Evolutionary conservation across 2,888 invertebrate species (phyloP).

Genomic region (Nesidiocoris tenuis): DNA sequence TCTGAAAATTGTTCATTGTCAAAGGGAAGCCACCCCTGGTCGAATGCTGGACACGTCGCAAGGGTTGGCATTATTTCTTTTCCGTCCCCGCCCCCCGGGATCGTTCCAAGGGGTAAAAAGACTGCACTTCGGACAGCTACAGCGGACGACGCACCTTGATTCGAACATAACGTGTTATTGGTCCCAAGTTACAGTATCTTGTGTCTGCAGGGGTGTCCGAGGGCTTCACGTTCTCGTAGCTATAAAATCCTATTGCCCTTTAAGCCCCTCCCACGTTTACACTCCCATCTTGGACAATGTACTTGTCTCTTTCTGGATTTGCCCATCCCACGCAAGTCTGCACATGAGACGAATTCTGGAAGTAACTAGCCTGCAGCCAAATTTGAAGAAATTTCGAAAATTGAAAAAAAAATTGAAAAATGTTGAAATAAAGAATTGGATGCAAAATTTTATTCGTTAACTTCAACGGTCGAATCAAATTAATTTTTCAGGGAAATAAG

Average conservation of each 20-base stretch:
- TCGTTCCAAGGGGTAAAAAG: not conserved
- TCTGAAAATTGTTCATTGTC: no score
- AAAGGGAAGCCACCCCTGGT: no score
- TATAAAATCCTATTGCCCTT: constrained; percentile 40
- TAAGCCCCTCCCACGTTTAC: constrained; percentile 35
- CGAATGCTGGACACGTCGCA: not conserved
- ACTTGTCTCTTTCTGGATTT: constrained; percentile 25
- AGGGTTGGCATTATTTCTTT: not conserved
- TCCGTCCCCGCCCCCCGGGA: not conserved
- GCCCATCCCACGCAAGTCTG: no score
- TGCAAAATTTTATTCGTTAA: no score
- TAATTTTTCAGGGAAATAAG: no score
- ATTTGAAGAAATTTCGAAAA: no score
- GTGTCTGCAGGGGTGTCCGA: not conserved
- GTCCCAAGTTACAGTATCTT: constrained; percentile 8
- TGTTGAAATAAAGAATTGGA: no score
- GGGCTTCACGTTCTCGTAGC: not conserved
- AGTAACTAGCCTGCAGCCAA: no score
- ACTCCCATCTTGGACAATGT: constrained; percentile 42
- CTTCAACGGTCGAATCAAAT: no score
- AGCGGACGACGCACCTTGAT: constrained; percentile 27
- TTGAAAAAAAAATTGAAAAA: no score
- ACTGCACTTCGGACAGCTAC: not conserved
- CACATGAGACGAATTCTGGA: no score
- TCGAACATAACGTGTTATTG: constrained; percentile 42